Percentiles rank a stretch among this genome's conserved stretches.
phyloP scores from a whole-genome alignment of 2,797 vertebrate species.

The Neosilurus hyrtlii region DNA sequence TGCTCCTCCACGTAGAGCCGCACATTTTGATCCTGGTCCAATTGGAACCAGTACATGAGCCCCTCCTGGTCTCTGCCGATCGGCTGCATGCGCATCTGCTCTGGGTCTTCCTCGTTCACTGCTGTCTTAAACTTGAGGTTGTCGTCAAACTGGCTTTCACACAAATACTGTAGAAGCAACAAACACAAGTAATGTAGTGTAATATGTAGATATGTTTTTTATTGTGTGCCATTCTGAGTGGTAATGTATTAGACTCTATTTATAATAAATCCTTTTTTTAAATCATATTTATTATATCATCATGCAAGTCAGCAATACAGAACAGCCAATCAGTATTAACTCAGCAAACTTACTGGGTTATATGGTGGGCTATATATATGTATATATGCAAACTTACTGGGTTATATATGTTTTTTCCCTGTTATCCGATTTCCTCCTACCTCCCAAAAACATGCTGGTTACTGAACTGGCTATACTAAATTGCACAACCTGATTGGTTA shows the following conservation, averaged over 20 bases:
- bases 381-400: no score
- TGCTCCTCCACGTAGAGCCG: conserved; percentile 96
- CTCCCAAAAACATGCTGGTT: background rate
- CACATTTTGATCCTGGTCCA: conserved; percentile 95
- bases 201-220: no score
- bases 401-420: no score
- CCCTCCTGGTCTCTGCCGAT: conserved; percentile 90
- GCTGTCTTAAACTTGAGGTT: conserved; percentile 95
- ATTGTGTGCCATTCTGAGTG: no score
- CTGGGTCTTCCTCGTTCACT: conserved; percentile 93
- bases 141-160: conserved; percentile 98
- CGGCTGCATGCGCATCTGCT: conserved; percentile 93
- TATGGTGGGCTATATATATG: no score
- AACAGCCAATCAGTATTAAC: no score
- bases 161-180: conserved; percentile 82
- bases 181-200: background rate
- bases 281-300: no score
- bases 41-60: conserved; percentile 94
- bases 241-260: no score
- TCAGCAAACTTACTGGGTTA: no score
- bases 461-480: background rate
- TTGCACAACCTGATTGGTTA: no score
- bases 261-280: no score
- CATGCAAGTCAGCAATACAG: no score
- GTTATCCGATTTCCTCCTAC: background rate